Conservation (phyloP, 2,888 invertebrate genomes). For the Noctua janthina region DNA sequence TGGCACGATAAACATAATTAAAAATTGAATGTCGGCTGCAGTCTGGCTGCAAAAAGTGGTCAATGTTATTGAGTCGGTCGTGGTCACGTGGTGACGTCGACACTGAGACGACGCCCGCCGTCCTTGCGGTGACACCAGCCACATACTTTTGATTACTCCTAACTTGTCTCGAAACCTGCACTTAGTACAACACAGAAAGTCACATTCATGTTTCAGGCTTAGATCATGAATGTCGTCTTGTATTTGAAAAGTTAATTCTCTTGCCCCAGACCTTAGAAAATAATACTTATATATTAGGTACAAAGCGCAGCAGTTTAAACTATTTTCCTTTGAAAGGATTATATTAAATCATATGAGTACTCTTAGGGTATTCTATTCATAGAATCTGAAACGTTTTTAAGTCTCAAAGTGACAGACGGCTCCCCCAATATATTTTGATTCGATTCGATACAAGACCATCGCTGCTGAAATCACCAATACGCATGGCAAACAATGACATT, state of each 20-base stretch:
- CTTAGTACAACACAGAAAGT: conserved; percentile 4
- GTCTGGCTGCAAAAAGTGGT: conserved; percentile 47
- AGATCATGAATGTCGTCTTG: not conserved
- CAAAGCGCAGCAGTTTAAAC: conserved; percentile 5
- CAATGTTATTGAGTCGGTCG: conserved; percentile 53
- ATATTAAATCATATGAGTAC: conserved; percentile 9
- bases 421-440: not conserved
- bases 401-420: conserved; percentile 10
- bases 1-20: conserved; percentile 34
- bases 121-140: conserved; percentile 58
- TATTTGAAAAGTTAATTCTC: conserved; percentile 8
- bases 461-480: not conserved
- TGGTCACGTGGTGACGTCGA: conserved; percentile 25
- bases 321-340: not conserved
- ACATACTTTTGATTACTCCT: conserved; percentile 24
- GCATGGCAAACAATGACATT: not conserved
- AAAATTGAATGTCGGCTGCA: conserved; percentile 41
- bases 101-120: conserved; percentile 40
- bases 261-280: conserved; percentile 2
- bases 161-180: conserved; percentile 17
- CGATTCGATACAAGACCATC: not conserved
- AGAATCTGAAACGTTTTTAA: conserved; percentile 12
- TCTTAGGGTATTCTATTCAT: not conserved
- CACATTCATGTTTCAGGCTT: conserved; percentile 14
- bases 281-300: not conserved